Conservation (phyloP, 2,888 invertebrate species). For the Platycheirus rosarum region DNA sequence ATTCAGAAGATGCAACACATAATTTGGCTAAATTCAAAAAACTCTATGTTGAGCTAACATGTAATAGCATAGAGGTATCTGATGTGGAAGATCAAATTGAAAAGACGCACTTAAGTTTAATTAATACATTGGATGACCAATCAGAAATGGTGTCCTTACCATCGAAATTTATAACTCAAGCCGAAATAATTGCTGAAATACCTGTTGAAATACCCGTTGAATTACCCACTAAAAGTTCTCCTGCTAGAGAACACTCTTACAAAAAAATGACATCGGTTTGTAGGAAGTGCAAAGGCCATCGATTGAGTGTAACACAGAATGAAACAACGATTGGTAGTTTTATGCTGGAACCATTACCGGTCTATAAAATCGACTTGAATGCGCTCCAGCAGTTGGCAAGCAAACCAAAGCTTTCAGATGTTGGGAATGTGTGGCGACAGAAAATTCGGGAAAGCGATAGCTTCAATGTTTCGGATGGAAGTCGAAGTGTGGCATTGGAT, state of each 20-base stretch:
- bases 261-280: conserved; percentile 49
- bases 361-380: conserved; percentile 36
- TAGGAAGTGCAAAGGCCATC: conserved; percentile 50
- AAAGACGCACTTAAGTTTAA: conserved; percentile 61
- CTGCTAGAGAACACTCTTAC: neutral
- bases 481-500: conserved; percentile 17
- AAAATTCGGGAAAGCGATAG: conserved; percentile 57
- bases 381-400: conserved; percentile 22
- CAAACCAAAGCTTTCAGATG: conserved; percentile 41
- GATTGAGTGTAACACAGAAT: conserved; percentile 40
- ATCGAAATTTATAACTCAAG: neutral
- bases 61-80: conserved; percentile 35
- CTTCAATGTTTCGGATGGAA: conserved; percentile 42
- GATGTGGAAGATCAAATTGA: conserved; percentile 35
- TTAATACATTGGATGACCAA: conserved; percentile 56
- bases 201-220: no score
- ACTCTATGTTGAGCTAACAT: conserved; percentile 54
- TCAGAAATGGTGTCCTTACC: conserved; percentile 29
- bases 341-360: conserved; percentile 44
- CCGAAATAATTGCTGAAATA: no score
- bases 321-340: conserved; percentile 63
- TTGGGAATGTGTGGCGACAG: conserved; percentile 48
- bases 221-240: no score
- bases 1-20: conserved; percentile 46
- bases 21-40: conserved; percentile 59